Base-by-base conservation (phyloP, 2,888 invertebrate species). In the Rhimphoctona megacephalus region DNA sequence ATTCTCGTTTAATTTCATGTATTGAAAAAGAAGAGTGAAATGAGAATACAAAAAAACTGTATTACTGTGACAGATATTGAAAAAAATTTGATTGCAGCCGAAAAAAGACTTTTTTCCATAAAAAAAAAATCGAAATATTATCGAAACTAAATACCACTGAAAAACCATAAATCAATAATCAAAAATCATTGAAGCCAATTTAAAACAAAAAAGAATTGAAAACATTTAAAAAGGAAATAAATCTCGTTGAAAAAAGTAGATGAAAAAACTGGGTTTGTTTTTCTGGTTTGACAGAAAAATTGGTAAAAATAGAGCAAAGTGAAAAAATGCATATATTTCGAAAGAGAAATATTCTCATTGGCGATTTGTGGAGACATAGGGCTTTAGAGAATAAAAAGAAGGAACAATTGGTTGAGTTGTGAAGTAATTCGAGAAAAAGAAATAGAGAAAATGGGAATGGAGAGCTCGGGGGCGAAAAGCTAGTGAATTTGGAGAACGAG, bases 361-460 rank as follows among this genome's bases (percentile, higher is more conserved):
- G 36, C 43, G 69, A 39, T 39, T 43, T 43, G 43, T 30, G 61
- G 61, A 61, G 30, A 61, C 61, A 61, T 25, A 22, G 22, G 39
- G 39, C 69, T 43, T 43, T 1, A 11, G 69, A n/a, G 66, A 76
- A 69, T 76, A 69, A 39, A 17, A 33, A 73, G 66, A 57, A 73
- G 61, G 36, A 81, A 67, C 72, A 78, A 76, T 83, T 80, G 43
- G 77, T 64, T 14, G 82, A 77, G 79, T 85, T 85, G 64, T 70
- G 79, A 72, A 73, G 76, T 77, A 85, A 80, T 83, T 80, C 64
- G 66, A 76, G 66, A 64, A 80, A 70, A n/a, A 39, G 39, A 39
- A 19, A 72, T 33, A 81, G 22, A 46, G 14, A 46, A n/a, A n/a
- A 73, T n/a, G 43, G 43, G 52, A 49, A 52, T 77, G 39, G 39